phyloP scores from a whole-genome alignment of 2,797 vertebrate species.

The Xiphophorus birchmanni region DNA sequence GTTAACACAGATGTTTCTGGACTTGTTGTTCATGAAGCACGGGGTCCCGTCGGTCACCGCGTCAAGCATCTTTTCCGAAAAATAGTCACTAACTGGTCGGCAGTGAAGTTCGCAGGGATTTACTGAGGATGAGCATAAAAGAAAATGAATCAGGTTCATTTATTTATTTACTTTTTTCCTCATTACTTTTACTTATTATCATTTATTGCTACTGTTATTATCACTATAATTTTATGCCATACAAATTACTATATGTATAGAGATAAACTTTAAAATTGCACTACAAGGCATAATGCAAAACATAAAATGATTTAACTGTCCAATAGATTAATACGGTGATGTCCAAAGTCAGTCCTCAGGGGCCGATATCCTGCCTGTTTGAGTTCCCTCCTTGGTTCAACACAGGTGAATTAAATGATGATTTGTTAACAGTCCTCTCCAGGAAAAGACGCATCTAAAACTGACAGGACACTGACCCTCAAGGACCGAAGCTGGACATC shows the following conservation, averaged over 20 bases:
- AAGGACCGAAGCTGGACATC: background rate
- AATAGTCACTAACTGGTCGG: slow-evolving; percentile 85
- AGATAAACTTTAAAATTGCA: background rate
- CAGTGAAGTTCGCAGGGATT: slow-evolving; percentile 94
- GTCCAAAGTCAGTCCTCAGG: background rate
- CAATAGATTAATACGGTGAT: background rate
- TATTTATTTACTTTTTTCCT: background rate
- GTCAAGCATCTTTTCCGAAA: slow-evolving; percentile 96
- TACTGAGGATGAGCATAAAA: slow-evolving; percentile 64
- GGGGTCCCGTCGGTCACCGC: slow-evolving; percentile 93
- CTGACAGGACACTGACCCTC: background rate
- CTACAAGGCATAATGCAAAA: background rate
- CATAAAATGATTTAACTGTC: background rate
- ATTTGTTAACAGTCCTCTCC: too few species aligned
- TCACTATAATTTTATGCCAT: background rate
- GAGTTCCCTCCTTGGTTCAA: too few species aligned
- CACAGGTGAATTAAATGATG: too few species aligned
- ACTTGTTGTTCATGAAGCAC: slow-evolving; percentile 90
- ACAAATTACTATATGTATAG: background rate
- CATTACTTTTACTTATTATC: background rate
- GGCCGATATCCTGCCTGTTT: too few species aligned
- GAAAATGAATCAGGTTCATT: background rate
- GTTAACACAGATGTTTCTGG: slow-evolving; percentile 94
- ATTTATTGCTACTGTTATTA: background rate
- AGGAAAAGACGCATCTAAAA: background rate